Conservation (phyloP, 2,888 invertebrate species). For the Drosophila sordidula region DNA sequence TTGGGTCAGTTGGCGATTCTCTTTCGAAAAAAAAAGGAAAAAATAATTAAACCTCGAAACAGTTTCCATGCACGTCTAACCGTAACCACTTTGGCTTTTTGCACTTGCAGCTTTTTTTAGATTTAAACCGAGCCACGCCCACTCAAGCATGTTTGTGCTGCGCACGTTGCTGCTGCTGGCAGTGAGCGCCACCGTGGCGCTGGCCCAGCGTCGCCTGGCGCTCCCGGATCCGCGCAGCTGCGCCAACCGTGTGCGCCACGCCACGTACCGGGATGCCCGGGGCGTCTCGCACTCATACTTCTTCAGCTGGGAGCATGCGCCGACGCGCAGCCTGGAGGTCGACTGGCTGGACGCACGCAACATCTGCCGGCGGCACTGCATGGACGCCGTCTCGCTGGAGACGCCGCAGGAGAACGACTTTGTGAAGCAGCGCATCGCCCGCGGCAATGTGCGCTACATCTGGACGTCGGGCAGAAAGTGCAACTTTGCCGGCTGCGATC, state of each 20-base stretch:
- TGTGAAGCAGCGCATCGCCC: slow-evolving; percentile 93
- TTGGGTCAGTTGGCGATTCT: slow-evolving; percentile 31
- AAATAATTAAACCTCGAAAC: slow-evolving; percentile 10
- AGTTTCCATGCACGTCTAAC: slow-evolving; percentile 24
- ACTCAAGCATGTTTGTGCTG: slow-evolving; percentile 78
- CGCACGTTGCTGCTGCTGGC: slow-evolving; percentile 87
- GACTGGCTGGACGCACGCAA: slow-evolving; percentile 96
- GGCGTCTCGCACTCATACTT: slow-evolving; percentile 96
- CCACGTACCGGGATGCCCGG: slow-evolving; percentile 94
- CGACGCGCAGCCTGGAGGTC: slow-evolving; percentile 92
- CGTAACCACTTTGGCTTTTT: slow-evolving; percentile 13
- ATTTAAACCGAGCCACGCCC: slow-evolving; percentile 14
- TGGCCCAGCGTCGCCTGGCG: slow-evolving; percentile 93
- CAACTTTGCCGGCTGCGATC: slow-evolving; percentile 95
- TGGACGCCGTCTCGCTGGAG: slow-evolving; percentile 96
- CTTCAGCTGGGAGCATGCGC: slow-evolving; percentile 96
- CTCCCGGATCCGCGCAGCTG: slow-evolving; percentile 95
- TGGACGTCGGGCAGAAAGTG: slow-evolving; percentile 97
- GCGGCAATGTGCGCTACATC: slow-evolving; percentile 92
- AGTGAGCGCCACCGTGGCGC: slow-evolving; percentile 88
- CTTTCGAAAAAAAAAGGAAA: not conserved
- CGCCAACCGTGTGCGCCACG: slow-evolving; percentile 94
- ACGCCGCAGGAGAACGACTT: slow-evolving; percentile 96
- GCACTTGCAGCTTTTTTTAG: slow-evolving; percentile 25
- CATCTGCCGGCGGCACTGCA: slow-evolving; percentile 95